phyloP scores from a whole-genome alignment of 2,113 vertebrate genomes.

The Channa argus region DNA sequence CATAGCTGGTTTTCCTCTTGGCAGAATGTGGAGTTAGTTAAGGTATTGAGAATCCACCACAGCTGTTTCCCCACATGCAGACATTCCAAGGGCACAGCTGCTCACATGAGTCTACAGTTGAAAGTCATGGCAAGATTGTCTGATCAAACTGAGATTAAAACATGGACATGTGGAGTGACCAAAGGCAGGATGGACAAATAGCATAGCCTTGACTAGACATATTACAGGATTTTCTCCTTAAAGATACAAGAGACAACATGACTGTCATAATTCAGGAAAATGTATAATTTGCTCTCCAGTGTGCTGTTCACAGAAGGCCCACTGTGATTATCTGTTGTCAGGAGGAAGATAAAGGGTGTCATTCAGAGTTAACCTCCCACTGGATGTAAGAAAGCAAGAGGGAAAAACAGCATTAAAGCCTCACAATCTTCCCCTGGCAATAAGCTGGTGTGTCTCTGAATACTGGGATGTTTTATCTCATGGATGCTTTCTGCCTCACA shows the following conservation, averaged over 20 bases:
- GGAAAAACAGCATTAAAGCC: constrained; percentile 35
- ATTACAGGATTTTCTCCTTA: neutral
- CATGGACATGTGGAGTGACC: constrained; percentile 7
- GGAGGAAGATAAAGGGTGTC: constrained; percentile 54
- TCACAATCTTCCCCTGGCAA: constrained; percentile 19
- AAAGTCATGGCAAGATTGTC: constrained; percentile 48
- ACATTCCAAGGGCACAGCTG: constrained; percentile 80
- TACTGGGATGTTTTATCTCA: constrained; percentile 62
- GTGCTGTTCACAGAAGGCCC: constrained; percentile 37
- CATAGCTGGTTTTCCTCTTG: constrained; percentile 68
- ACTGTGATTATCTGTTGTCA: constrained; percentile 36
- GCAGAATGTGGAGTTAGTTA: constrained; percentile 79
- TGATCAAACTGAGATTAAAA: constrained; percentile 29
- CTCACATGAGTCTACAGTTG: constrained; percentile 61
- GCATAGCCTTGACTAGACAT: constrained; percentile 4
- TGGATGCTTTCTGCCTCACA: constrained; percentile 70
- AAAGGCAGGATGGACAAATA: constrained; percentile 9
- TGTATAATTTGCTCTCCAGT: constrained; percentile 33
- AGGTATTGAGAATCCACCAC: constrained; percentile 77
- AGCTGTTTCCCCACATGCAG: constrained; percentile 76
- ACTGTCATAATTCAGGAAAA: constrained; percentile 41
- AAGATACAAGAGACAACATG: constrained; percentile 31
- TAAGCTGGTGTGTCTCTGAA: constrained; percentile 51
- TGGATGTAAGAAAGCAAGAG: constrained; percentile 37
- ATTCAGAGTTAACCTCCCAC: constrained; percentile 62